Conservation (phyloP, 92 coral and sea anemone genomes). For the Epizoanthus rinbou region DNA sequence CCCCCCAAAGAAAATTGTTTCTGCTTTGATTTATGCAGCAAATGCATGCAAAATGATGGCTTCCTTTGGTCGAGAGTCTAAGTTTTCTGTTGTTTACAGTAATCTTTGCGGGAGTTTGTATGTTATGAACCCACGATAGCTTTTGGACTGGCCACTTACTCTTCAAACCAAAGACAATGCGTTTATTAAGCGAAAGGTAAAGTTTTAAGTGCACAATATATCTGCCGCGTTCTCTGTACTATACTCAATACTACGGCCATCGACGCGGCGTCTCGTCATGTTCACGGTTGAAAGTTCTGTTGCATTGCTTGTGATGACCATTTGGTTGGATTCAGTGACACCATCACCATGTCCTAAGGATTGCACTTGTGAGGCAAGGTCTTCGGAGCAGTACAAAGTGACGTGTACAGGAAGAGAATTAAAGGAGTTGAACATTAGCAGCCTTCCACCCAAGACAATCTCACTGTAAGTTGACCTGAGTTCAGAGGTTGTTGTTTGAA, state of each 20-base stretch:
- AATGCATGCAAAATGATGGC: background rate
- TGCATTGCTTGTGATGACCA: constrained; percentile 20
- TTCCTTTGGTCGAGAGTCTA: constrained; percentile 1
- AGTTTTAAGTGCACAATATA: background rate
- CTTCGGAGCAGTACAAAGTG: constrained; percentile 20
- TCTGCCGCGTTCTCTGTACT: too few relatives aligned
- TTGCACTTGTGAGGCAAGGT: constrained; percentile 1
- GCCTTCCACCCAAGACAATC: constrained; percentile 19
- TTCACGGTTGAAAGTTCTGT: constrained; percentile 21
- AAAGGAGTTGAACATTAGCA: background rate
- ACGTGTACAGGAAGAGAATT: background rate
- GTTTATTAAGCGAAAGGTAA: background rate
- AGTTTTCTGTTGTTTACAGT: constrained; percentile 15
- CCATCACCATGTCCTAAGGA: constrained; percentile 13
- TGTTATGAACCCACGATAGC: constrained; percentile 7
- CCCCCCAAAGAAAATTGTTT: constrained; percentile 32
- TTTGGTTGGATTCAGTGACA: constrained; percentile 25
- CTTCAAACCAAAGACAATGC: background rate
- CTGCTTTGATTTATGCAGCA: constrained; percentile 15
- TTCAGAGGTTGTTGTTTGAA: background rate
- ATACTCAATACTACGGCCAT: too few relatives aligned
- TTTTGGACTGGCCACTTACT: constrained; percentile 7
- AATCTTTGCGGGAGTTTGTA: constrained; percentile 16
- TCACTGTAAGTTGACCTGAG: constrained; percentile 26
- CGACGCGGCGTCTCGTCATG: constrained; percentile 18